These are phyloP conservation scores for Caenorhabditis sulstoni DNA, from an alignment of 2,888 invertebrate genomes.

Conservation along the genomic window DNA sequence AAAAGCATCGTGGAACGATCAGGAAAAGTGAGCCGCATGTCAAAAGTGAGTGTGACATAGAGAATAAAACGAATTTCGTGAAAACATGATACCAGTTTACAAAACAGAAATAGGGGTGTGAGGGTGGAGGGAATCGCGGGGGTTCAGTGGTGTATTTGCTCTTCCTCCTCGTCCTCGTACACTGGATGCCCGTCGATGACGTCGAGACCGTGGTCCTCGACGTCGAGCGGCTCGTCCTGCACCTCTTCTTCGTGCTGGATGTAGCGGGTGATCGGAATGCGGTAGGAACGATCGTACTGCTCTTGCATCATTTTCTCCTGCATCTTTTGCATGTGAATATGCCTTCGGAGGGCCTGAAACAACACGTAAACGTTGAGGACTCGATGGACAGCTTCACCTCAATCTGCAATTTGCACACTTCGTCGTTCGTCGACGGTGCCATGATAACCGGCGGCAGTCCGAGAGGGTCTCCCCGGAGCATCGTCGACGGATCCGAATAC, in stretches of 20 bases:
- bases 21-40: background rate
- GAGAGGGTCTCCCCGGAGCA: slow-evolving; percentile 28
- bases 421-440: slow-evolving; percentile 64
- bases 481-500: slow-evolving; percentile 24
- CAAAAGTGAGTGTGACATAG: background rate
- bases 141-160: background rate
- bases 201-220: slow-evolving; percentile 52
- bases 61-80: too few relatives aligned
- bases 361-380: too few relatives aligned
- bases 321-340: slow-evolving; percentile 65
- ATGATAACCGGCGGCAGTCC: slow-evolving; percentile 66
- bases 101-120: background rate
- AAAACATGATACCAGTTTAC: too few relatives aligned
- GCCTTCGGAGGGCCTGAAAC: slow-evolving; percentile 65
- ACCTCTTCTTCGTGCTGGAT: slow-evolving; percentile 58
- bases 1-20: background rate
- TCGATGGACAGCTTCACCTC: slow-evolving; percentile 58
- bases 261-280: slow-evolving; percentile 62
- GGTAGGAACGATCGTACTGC: slow-evolving; percentile 57
- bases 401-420: slow-evolving; percentile 68
- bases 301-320: slow-evolving; percentile 65
- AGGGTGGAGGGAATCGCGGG: too few relatives aligned
- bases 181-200: slow-evolving; percentile 56
- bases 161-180: slow-evolving; percentile 36
- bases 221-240: slow-evolving; percentile 51